Evolutionary conservation across 2,888 invertebrate species (phyloP), one percentile per base, ranked within the genome.

Genomic region (Selenia dentaria): DNA sequence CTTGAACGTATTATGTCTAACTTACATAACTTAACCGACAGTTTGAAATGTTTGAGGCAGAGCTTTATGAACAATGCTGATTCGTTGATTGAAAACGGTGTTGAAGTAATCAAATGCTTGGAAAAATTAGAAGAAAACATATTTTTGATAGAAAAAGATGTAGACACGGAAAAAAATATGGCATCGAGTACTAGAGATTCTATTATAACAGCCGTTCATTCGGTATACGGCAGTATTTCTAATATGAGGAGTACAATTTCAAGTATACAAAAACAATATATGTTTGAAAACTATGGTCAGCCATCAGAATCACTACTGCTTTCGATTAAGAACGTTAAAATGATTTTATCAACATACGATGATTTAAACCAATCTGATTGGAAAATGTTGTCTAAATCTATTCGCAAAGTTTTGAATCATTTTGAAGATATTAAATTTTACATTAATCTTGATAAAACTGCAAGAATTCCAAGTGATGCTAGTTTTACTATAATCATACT

Each of bases 221-320:
- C 91, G 24, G 74, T 92, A 24, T 92, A 91, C 57, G 77, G 84
- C 5, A 89, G 86, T 53, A 91, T 92, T 57, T 90, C 91, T 37
- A 84, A 91, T 41, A 91, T 92, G 77, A 84, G 92, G 35, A 82
- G 92, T 51, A 83, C 90, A n/a, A 76, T 92, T 35, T 76, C 83
- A 9, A 85, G 82, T 54, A 72, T 89, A 51, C 87, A 84, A 67
- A 89, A 86, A 60, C 79, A 72, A 37, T 85, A 78, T 26, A 79
- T 91, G 79, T 83, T 80, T 52, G 79, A 85, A 53, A 84, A 88
- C 55, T 91, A 84, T 52, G 87, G 86, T 1, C 79, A 81, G 55
- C 89, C 90, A 4, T 80, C 83, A 2, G 79, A 83, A 67, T 61
- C 55, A 4, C 45, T 88, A 38, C 64, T 89, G 14, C 64, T 56